Evolutionary conservation across 1,140 invertebrate genomes (phyloP).

Genomic region (Brachionus rotundiformis): DNA sequence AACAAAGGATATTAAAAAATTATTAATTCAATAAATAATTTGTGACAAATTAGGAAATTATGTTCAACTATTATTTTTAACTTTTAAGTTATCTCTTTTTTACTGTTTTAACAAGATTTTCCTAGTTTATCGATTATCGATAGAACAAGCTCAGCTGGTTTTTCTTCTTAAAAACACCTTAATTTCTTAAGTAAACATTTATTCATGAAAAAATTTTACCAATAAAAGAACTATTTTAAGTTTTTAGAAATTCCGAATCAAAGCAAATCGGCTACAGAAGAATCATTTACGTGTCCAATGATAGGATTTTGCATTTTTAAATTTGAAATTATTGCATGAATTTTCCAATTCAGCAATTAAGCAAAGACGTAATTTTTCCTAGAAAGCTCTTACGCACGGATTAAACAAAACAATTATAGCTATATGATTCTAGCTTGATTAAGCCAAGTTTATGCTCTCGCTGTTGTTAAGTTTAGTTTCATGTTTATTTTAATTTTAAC

Average conservation of each 20-base stretch:
- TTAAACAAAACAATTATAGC: slow-evolving; percentile 26
- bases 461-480: slow-evolving; percentile 32
- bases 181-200: neutral
- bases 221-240: neutral
- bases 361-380: neutral
- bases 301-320: neutral
- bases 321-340: neutral
- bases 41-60: no score
- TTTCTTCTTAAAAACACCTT: neutral
- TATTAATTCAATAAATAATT: no score
- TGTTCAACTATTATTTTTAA: neutral
- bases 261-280: neutral
- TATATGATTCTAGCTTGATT: neutral
- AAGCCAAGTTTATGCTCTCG: neutral
- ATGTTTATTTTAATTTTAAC: slow-evolving; percentile 9
- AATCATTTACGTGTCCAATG: neutral
- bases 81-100: neutral
- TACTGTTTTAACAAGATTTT: no score
- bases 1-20: no score
- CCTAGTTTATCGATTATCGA: no score
- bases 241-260: no score
- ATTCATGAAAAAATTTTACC: neutral
- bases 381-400: neutral
- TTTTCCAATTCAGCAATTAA: neutral
- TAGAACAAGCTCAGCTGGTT: neutral